Percentiles rank a stretch among this genome's conserved stretches.
phyloP scores from a whole-genome alignment of 2,797 vertebrate genomes.

The Cottoperca gobio region DNA sequence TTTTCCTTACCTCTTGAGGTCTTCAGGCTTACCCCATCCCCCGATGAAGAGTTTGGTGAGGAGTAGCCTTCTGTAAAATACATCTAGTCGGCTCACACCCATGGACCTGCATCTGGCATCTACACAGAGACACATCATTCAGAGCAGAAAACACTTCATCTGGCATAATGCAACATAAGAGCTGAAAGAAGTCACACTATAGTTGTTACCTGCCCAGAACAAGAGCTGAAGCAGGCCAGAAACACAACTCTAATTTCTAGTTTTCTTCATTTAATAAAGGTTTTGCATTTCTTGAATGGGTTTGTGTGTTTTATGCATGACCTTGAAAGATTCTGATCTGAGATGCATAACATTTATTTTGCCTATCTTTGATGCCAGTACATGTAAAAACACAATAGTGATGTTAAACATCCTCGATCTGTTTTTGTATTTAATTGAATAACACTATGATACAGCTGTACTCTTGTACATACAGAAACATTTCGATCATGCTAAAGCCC shows the following conservation, averaged over 20 bases:
- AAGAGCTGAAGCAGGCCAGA: too few species aligned
- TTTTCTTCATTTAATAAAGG: not conserved
- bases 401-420: too few species aligned
- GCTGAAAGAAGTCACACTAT: too few species aligned
- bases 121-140: slow-evolving; percentile 52
- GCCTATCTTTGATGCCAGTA: too few species aligned
- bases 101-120: slow-evolving; percentile 87
- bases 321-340: too few species aligned
- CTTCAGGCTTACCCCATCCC: slow-evolving; percentile 98
- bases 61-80: slow-evolving; percentile 95
- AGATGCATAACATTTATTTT: too few species aligned
- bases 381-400: too few species aligned
- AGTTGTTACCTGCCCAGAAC: too few species aligned
- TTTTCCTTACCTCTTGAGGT: slow-evolving; percentile 90
- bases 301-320: not conserved
- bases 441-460: too few species aligned
- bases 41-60: slow-evolving; percentile 97
- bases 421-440: too few species aligned
- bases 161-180: not conserved
- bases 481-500: too few species aligned
- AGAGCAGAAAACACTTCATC: not conserved
- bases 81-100: slow-evolving; percentile 96
- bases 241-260: not conserved
- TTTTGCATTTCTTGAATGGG: not conserved
- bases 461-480: too few species aligned